Conservation (phyloP, 2,797 vertebrate species). For the Calcarius lapponicus region DNA sequence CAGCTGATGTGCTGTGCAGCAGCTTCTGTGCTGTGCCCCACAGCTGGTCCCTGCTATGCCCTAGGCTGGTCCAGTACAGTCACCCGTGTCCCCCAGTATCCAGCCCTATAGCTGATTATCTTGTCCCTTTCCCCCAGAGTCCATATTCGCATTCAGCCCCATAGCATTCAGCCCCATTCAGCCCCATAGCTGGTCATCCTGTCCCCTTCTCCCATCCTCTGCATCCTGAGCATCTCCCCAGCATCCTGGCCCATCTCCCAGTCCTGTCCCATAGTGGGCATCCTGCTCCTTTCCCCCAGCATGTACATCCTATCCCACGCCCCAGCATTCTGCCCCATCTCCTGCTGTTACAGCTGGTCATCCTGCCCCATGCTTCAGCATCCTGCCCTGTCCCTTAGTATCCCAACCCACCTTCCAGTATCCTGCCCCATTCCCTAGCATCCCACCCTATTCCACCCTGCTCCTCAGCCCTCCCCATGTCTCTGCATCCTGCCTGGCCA, state of each 20-base stretch:
- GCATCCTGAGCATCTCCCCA: not conserved
- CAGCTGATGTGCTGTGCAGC: not conserved
- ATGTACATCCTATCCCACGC: not conserved
- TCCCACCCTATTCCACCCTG: not conserved
- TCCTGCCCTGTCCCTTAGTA: not conserved
- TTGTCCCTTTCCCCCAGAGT: not conserved
- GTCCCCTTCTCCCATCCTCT: not conserved
- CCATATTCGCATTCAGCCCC: not conserved
- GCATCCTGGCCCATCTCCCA: not conserved
- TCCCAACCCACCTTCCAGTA: not conserved
- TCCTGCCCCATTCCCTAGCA: not conserved
- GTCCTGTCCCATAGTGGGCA: not conserved
- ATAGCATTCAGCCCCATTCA: not conserved
- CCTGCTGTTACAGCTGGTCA: not conserved
- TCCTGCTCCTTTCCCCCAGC: not conserved
- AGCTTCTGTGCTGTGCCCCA: rapidly evolving
- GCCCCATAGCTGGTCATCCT: not conserved
- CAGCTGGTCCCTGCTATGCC: not conserved
- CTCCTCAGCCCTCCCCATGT: not conserved
- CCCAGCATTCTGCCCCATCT: not conserved
- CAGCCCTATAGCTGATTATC: not conserved
- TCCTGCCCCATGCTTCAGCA: not conserved
- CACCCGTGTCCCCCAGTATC: rapidly evolving
- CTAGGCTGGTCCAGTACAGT: not conserved
- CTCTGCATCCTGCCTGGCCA: not conserved